phyloP scores from a whole-genome alignment of 2,888 invertebrate species.

The Venustoraphidia nigricollis region DNA sequence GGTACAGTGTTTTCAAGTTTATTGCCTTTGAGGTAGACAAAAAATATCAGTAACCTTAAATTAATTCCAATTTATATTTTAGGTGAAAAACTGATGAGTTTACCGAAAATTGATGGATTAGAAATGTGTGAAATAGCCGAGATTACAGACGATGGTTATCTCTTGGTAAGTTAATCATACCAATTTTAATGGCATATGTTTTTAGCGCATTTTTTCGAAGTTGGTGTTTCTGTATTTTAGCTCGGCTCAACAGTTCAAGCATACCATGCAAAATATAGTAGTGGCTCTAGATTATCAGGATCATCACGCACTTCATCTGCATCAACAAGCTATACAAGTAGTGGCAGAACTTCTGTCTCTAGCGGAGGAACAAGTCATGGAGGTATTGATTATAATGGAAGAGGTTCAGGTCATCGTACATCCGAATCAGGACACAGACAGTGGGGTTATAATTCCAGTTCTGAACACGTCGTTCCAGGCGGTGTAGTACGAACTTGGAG shows the following conservation, averaged over 20 bases:
- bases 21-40: neutral
- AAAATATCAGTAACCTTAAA: too few species aligned
- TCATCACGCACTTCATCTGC: neutral
- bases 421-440: neutral
- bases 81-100: too few species aligned
- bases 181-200: too few species aligned
- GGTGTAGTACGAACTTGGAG: constrained; percentile 17
- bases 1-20: constrained; percentile 23
- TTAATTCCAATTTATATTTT: too few species aligned
- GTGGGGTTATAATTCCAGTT: constrained; percentile 11
- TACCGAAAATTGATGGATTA: too few species aligned
- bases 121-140: too few species aligned
- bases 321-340: neutral
- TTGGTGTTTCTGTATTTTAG: too few species aligned
- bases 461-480: constrained; percentile 6
- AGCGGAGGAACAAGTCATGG: neutral
- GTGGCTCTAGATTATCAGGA: neutral
- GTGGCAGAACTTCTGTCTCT: neutral
- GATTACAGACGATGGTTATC: too few species aligned
- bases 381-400: neutral
- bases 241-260: neutral
- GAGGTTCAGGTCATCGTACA: neutral
- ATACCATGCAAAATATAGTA: neutral
- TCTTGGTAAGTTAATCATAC: too few species aligned
- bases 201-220: too few species aligned